Conservation (phyloP, 2,797 vertebrate species). For the Acanthis flammea region DNA sequence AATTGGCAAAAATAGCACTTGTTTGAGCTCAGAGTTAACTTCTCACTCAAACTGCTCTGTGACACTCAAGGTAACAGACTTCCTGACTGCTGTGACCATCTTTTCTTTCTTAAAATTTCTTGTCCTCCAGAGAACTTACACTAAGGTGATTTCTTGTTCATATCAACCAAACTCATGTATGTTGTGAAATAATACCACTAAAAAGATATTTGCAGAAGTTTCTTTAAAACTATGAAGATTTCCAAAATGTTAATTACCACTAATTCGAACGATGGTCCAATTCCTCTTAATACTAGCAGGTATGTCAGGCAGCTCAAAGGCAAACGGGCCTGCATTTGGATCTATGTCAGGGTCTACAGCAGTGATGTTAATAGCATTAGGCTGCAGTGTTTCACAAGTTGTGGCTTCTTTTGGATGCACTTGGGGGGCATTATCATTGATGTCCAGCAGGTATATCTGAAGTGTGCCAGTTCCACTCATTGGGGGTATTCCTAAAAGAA, state of each 20-base stretch:
- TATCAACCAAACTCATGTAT: neutral
- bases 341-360: conserved; percentile 89
- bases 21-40: neutral
- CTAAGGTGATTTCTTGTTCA: neutral
- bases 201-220: neutral
- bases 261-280: conserved; percentile 91
- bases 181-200: neutral
- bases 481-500: conserved; percentile 84
- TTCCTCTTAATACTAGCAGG: conserved; percentile 87
- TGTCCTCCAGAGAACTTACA: neutral
- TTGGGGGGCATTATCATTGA: conserved; percentile 94
- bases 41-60: neutral
- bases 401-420: conserved; percentile 93
- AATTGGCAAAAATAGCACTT: neutral
- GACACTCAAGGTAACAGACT: neutral
- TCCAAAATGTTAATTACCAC: conserved; percentile 73
- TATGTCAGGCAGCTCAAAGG: conserved; percentile 87
- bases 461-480: conserved; percentile 94
- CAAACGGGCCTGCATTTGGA: conserved; percentile 93
- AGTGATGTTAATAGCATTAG: conserved; percentile 93
- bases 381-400: conserved; percentile 89
- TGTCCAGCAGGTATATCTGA: conserved; percentile 91
- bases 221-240: neutral
- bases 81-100: neutral
- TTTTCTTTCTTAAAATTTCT: neutral